These are phyloP conservation scores for Hippocampus kuda DNA, from an alignment of 2,797 vertebrate species.

Conservation along the genomic window DNA sequence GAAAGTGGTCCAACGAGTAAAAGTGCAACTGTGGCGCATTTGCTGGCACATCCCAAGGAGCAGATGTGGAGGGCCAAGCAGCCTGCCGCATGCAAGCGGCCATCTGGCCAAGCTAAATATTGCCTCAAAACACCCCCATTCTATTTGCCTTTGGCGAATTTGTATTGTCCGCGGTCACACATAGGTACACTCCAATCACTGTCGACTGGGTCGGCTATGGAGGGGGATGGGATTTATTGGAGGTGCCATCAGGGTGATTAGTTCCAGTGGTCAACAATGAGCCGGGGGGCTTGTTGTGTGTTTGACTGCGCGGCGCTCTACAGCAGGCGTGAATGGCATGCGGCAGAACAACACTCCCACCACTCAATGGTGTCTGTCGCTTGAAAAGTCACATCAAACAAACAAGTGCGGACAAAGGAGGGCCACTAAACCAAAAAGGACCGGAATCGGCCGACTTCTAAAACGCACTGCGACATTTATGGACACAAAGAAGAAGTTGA, in stretches of 20 bases:
- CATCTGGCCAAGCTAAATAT: conserved; percentile 80
- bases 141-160: conserved; percentile 72
- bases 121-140: conserved; percentile 70
- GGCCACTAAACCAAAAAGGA: conserved; percentile 45
- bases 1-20: conserved; percentile 35
- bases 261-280: conserved; percentile 69
- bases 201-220: conserved; percentile 51
- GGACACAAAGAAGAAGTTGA: conserved; percentile 47
- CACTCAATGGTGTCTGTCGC: conserved; percentile 64
- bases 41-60: conserved; percentile 67
- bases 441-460: conserved; percentile 8
- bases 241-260: conserved; percentile 70
- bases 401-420: conserved; percentile 57
- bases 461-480: conserved; percentile 37
- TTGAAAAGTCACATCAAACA: conserved; percentile 68
- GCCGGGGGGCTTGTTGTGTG: conserved; percentile 52
- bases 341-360: conserved; percentile 57
- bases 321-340: conserved; percentile 63
- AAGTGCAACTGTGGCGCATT: conserved; percentile 48
- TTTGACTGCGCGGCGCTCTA: conserved; percentile 61
- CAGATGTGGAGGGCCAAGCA: conserved; percentile 69
- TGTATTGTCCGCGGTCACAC: conserved; percentile 70
- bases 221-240: conserved; percentile 63
- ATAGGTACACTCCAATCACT: conserved; percentile 68
- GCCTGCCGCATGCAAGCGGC: conserved; percentile 64